Evolutionary conservation across 2,113 vertebrate species (phyloP).

Genomic region (Geococcyx californianus): DNA sequence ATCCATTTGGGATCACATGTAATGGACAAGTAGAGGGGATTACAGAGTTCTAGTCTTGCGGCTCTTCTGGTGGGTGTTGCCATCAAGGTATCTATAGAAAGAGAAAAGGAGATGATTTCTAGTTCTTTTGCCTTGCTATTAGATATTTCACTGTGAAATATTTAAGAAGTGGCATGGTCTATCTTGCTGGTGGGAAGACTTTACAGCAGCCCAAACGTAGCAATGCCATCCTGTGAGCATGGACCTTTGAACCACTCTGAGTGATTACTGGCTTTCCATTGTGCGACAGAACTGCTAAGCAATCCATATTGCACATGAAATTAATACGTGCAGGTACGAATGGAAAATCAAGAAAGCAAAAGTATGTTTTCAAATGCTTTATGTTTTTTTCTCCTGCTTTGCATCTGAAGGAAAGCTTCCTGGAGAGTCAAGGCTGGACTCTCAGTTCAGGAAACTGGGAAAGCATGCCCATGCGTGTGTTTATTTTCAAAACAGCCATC

Average conservation of each 20-base stretch:
- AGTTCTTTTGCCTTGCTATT: neutral
- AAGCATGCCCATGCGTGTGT: accelerated
- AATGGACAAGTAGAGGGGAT: neutral
- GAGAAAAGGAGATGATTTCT: neutral
- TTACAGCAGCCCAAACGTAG: neutral
- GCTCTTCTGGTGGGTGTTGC: neutral
- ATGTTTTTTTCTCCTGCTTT: neutral
- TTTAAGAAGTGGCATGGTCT: neutral
- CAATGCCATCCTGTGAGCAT: neutral
- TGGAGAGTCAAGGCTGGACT: neutral
- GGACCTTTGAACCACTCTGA: neutral
- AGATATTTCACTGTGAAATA: neutral
- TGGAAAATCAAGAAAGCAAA: neutral
- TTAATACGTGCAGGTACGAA: neutral
- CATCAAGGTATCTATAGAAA: neutral
- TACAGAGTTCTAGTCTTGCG: neutral
- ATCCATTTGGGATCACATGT: neutral
- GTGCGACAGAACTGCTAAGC: neutral
- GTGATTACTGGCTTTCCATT: neutral
- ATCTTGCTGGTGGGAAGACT: neutral
- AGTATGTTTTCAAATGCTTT: neutral
- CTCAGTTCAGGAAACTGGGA: neutral
- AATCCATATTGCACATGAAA: neutral
- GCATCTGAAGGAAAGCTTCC: neutral
- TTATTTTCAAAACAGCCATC: neutral